Base-by-base conservation (phyloP, 2,797 vertebrate species). In the Hephaestus fuliginosus region DNA sequence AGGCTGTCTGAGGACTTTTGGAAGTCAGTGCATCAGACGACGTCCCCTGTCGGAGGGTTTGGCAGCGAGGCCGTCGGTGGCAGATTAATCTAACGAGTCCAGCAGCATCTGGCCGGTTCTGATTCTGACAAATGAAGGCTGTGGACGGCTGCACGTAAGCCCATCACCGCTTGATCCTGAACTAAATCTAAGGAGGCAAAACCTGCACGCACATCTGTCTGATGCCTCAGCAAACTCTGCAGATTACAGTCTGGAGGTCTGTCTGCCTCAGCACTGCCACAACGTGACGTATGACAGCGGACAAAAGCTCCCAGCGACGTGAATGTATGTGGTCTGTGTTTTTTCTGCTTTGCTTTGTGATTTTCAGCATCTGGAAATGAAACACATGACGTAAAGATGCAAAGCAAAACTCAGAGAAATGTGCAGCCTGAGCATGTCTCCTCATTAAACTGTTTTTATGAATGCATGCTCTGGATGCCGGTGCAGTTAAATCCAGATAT, bases 51-150 rank as follows among this genome's bases (percentile, higher is more conserved):
- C 55, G 12, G 25, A 41, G 53, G 0, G 14, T 51, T 52, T 81
- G 79, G 71, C 80, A 70, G n/a, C 9, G 0, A 5, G 28, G 13
- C 1, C 2, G 20, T n/a, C n/a, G 18, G 49, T 18, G 10, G 25
- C 64, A 80, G 80, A 82, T 85, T 88, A 78, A 80, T 77, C 68
- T 69, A 44, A 79, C 56, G 72, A 76, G 73, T 81, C 68, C 63
- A 49, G 6, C 65, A 33, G 51, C 81, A 68, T 81, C 81, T 86
- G 83, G 14, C 77, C 48, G 78, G 68, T 88, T 86, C 76, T 80
- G 87, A 78, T 83, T 88, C 80, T 55, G 64, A 68, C 41, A 55
- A 81, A 74, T 70, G 51, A 11, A 49, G 33, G 30, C 76, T 63
- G 80, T 46, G 13, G 46, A 53, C 2, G 36, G 7, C 57, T 80